Conservation (phyloP, 1,140 invertebrate species). For the Solen grandis region DNA sequence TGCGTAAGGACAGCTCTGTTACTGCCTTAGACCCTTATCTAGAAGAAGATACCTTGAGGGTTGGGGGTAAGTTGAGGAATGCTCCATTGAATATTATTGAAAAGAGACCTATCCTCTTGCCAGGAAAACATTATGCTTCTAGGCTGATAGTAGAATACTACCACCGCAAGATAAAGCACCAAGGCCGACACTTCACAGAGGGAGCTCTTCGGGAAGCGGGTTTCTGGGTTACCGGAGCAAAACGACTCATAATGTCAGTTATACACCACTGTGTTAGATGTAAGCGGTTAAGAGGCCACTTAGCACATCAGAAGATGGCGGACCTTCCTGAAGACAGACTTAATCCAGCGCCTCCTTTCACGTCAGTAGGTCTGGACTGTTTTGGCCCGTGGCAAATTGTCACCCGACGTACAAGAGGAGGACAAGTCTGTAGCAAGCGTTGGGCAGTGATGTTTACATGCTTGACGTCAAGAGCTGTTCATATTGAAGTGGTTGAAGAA, state of each 20-base stretch:
- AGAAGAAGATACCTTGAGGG: constrained; percentile 34
- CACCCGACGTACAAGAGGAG: constrained; percentile 46
- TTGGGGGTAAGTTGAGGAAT: constrained; percentile 53
- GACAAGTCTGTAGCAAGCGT: constrained; percentile 41
- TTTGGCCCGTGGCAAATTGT: constrained; percentile 57
- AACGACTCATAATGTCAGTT: constrained; percentile 32
- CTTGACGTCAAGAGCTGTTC: constrained; percentile 48
- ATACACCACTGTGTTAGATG: constrained; percentile 50
- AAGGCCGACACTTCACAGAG: constrained; percentile 45
- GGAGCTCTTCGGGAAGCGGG: constrained; percentile 53
- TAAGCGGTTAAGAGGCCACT: not conserved
- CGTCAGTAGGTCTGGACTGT: constrained; percentile 49
- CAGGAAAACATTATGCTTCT: constrained; percentile 48
- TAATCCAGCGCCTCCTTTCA: constrained; percentile 41
- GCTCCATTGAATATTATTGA: not conserved
- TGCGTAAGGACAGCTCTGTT: too few relatives aligned
- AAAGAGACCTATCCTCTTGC: constrained; percentile 59
- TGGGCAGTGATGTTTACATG: constrained; percentile 65
- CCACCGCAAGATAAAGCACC: constrained; percentile 60
- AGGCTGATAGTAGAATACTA: constrained; percentile 48
- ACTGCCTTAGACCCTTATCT: too few relatives aligned
- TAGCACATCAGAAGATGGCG: constrained; percentile 47
- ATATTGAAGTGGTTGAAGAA: constrained; percentile 64
- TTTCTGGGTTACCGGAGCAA: constrained; percentile 59
- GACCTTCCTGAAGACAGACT: constrained; percentile 54